Percentiles rank a stretch among this genome's conserved stretches.
phyloP scores from a whole-genome alignment of 2,113 vertebrate genomes.

The Columba livia region DNA sequence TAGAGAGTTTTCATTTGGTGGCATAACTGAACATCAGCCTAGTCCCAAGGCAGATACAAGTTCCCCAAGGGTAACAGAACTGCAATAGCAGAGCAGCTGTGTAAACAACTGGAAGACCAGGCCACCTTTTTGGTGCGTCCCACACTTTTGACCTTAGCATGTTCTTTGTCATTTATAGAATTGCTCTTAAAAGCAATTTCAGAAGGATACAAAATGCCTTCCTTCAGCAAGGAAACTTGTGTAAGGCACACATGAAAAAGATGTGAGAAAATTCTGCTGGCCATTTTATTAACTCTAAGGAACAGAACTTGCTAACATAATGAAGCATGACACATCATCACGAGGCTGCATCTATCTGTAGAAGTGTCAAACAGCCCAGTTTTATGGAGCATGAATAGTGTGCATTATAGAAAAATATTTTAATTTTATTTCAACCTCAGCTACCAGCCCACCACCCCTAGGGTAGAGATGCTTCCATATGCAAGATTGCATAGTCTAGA shows the following conservation, averaged over 20 bases:
- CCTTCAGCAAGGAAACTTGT: not conserved
- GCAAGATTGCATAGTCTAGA: not conserved
- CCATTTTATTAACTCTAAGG: constrained; percentile 3
- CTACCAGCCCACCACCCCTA: not conserved
- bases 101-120: not conserved
- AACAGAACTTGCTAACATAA: constrained; percentile 1
- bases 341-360: not conserved
- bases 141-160: not conserved
- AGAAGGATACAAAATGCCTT: not conserved
- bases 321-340: not conserved
- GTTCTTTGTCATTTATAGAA: not conserved
- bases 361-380: not conserved
- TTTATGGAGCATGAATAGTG: not conserved
- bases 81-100: not conserved
- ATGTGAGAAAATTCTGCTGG: not conserved
- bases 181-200: not conserved
- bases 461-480: not conserved
- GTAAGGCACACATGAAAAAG: not conserved
- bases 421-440: constrained; percentile 23
- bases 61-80: not conserved
- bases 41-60: not conserved
- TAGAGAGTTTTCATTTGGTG: not conserved
- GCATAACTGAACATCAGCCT: not conserved
- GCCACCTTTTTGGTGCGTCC: not conserved
- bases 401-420: not conserved